These are phyloP conservation scores for Pygoscelis antarcticus DNA, from an alignment of 2,113 vertebrate genomes.

Conservation along the genomic window DNA sequence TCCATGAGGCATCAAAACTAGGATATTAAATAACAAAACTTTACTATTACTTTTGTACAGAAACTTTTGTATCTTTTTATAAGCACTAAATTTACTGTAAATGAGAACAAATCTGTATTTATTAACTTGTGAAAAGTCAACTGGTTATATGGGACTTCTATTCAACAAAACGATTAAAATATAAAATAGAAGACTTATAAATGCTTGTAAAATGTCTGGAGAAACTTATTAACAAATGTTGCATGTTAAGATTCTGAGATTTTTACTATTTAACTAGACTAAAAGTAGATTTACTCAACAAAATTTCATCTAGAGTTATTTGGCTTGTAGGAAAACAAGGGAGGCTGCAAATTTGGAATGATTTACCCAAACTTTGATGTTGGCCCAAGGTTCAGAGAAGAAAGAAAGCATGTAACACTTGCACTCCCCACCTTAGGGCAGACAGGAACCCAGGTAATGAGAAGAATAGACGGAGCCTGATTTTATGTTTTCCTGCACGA, in stretches of 20 bases:
- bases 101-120: not conserved
- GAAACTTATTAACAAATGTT: not conserved
- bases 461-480: not conserved
- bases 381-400: not conserved
- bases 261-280: not conserved
- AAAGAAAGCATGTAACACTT: not conserved
- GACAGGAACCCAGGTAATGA: not conserved
- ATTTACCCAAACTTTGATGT: not conserved
- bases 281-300: not conserved
- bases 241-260: not conserved
- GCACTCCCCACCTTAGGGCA: not conserved
- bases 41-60: not conserved
- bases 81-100: not conserved
- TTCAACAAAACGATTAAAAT: not conserved
- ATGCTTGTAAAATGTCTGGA: not conserved
- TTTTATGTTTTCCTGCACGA: not conserved
- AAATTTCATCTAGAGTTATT: not conserved
- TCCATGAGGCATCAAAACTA: not conserved
- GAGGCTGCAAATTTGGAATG: not conserved
- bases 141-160: not conserved
- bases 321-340: not conserved
- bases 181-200: not conserved
- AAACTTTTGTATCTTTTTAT: not conserved
- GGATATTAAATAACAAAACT: not conserved
- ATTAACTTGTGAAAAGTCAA: not conserved